Evolutionary conservation across 2,888 invertebrate species (phyloP).

Genomic region (Anorthoa munda): DNA sequence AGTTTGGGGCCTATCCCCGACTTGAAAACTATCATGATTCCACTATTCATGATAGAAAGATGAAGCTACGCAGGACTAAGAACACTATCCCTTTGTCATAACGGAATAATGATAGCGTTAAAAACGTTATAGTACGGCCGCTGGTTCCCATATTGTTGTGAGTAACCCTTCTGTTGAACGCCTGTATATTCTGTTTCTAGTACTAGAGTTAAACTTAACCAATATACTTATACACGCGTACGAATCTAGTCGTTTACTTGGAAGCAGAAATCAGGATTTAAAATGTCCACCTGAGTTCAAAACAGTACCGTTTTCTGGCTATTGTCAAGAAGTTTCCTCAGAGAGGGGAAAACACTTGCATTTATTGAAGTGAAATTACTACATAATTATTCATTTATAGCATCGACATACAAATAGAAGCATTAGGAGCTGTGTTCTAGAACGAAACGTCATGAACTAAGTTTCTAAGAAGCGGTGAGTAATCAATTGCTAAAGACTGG

Average conservation of each 20-base stretch:
- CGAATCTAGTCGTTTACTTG: conserved; percentile 9
- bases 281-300: conserved; percentile 8
- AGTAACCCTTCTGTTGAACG: conserved; percentile 19
- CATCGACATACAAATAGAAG: background rate
- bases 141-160: background rate
- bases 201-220: background rate
- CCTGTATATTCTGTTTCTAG: background rate
- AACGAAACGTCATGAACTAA: conserved; percentile 17
- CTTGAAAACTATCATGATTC: too few relatives aligned
- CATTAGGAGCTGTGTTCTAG: conserved; percentile 7
- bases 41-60: too few relatives aligned
- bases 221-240: conserved; percentile 3
- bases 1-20: too few relatives aligned
- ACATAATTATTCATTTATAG: background rate
- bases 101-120: too few relatives aligned
- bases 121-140: too few relatives aligned
- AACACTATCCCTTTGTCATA: too few relatives aligned
- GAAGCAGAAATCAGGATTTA: conserved; percentile 36
- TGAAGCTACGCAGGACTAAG: too few relatives aligned
- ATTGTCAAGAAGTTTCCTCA: conserved; percentile 19
- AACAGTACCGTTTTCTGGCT: conserved; percentile 10
- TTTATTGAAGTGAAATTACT: background rate
- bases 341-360: too few relatives aligned
- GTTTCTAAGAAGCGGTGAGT: conserved; percentile 30
- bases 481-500: conserved; percentile 14